Base-by-base conservation (phyloP, 2,113 vertebrate species). In the Brienomyrus longianalis region DNA sequence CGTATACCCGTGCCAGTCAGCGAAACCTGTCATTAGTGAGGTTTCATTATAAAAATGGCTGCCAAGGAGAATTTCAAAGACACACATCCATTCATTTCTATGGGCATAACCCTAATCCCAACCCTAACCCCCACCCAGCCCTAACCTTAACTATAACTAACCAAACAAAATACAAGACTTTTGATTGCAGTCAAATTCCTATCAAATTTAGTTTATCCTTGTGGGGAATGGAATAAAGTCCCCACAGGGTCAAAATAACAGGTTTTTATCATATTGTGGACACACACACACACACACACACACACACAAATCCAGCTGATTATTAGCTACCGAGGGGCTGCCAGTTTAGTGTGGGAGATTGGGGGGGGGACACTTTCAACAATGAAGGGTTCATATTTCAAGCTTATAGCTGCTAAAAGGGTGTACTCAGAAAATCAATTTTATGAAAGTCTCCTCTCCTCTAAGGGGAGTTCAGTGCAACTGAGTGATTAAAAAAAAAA, bases 301-400 rank as follows among this genome's bases (percentile, higher is more conserved):
- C 95, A 97, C 97, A 97, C 96, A 96, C 97, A 96, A 96, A 96
- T 94, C 96, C 96, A 97, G 96, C 96, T 96, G 96, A 97, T 97
- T 97, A 98, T 98, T 98, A 97, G 97, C 97, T 97, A 97, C 96
- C 95, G 97, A 96, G 96, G 94, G 35, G 56, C 52, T 89, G 94
- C 94, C 97, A 97, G 97, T 97, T 96, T 97, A 7, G 45, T 45
- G 83, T 84, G 83, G 43, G 83, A 11, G 83, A 48, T 23, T 21
- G 15, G 39, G 77, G 77, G 80, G 39, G 43, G 35, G 21, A 2
- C 97, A 97, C 97, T 98, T 97, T 97, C 96, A 95, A 97, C 97
- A 97, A 97, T 97, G 97, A 98, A 98, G 97, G 96, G 97, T 98
- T 98, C 97, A 98, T 98, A 98, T 98, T 98, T 98, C 98, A 98